phyloP scores from a whole-genome alignment of 1,140 invertebrate genomes.

The Lanistes nyassanus region DNA sequence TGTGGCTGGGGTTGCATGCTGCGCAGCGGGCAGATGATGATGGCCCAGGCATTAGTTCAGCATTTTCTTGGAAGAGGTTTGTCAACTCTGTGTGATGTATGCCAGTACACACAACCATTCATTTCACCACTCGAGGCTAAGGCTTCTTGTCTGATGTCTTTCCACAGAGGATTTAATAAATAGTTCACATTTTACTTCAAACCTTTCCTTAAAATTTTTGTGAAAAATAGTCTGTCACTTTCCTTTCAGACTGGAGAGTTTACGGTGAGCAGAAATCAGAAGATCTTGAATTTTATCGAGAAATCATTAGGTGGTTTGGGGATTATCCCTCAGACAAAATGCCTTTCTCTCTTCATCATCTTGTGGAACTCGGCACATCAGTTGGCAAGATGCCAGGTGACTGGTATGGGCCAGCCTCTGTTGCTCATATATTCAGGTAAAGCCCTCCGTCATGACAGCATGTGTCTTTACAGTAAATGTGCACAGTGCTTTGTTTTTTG shows the following conservation, averaged over 20 bases:
- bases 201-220: background rate
- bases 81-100: background rate
- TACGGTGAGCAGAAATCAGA: constrained; percentile 66
- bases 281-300: constrained; percentile 81
- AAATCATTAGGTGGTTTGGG: constrained; percentile 87
- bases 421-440: constrained; percentile 95
- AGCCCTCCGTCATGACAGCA: constrained; percentile 37
- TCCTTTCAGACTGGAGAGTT: constrained; percentile 64
- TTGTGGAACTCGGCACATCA: constrained; percentile 89
- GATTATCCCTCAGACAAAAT: constrained; percentile 74
- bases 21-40: constrained; percentile 97
- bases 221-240: background rate
- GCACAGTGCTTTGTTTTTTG: background rate
- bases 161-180: background rate
- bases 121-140: too few relatives aligned
- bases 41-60: constrained; percentile 87
- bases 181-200: background rate
- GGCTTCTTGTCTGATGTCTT: background rate
- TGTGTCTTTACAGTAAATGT: background rate
- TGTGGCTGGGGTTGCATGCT: constrained; percentile 99
- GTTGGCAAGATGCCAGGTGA: constrained; percentile 96
- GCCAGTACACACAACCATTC: background rate
- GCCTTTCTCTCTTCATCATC: constrained; percentile 96
- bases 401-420: constrained; percentile 99
- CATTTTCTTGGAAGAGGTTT: constrained; percentile 69